Base-by-base conservation (phyloP, 1,140 invertebrate species). In the Atta colombica region DNA sequence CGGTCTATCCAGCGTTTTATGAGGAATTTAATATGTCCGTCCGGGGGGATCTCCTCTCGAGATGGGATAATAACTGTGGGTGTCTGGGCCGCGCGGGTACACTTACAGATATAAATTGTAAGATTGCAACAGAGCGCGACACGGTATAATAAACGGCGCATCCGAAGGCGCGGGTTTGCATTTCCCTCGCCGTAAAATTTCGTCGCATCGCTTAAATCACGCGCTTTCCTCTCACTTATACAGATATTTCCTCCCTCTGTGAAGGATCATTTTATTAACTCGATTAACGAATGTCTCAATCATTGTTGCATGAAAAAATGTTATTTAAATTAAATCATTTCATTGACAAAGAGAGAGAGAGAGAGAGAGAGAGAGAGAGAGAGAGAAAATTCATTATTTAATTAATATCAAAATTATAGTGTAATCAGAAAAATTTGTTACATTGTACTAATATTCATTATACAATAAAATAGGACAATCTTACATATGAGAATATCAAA, bases 11-110 rank as follows among this genome's bases (percentile, higher is more conserved):
- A 77, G 74, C 66, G 81, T 87, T 71, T 71, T 87, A 88, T 72
- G 84, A 77, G 82, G 72, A 88, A 75, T 88, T 88, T 88, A 85
- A 86, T 86, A 88, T 77, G 86, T 87, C 78, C 71, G 82, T 85
- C 63, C 86, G 21, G n/a, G 14, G 3, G 51, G 45, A 66, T 65
- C 60, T 60, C 82, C 61, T 51, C 49, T 25, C 58, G 81, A 77
- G 53, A 82, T 84, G 80, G 72, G 71, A 72, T 86, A 87, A 87
- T 87, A 84, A 87, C 86, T 71, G 78, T 61, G 80, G 68, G 66
- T 77, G 82, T 85, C 72, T 77, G 82, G 55, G 58, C 71, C 21
- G 45, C 45, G 72, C 58, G 35, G 71, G 66, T 58, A 31, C 53
- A 66, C 82, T 85, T 77, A 58, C 72, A 66, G 82, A 85, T 69